Base-by-base conservation (phyloP, 2,888 invertebrate genomes). In the Ectobius pallidus region DNA sequence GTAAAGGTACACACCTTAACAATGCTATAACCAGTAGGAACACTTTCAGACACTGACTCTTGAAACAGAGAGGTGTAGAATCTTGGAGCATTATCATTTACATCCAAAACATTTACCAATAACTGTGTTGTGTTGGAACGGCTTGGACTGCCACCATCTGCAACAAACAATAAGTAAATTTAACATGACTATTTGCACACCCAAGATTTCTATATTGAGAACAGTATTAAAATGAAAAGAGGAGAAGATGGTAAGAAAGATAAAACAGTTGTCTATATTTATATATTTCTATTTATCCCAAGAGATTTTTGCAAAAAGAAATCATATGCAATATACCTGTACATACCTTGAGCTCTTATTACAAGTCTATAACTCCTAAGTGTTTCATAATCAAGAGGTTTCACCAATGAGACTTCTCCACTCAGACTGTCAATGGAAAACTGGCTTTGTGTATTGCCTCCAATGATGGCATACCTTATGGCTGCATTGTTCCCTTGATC, bases 401-500 rank as follows among this genome's bases (percentile, higher is more conserved):
- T 94, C 0, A 95, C 92, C 16, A 97, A 85, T 0, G 93, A 90
- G 1, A 96, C 92, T 80, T 97, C 94, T 0, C 99, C 99, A 73
- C 93, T 94, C 78, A 95, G 88, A 71, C 95, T 93, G 84, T 99
- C 97, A 44, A 99, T 97, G 1, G 94, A 91, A 82, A 99, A 98
- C 79, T 95, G 95, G 77, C 94, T 93, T 81, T 95, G 94, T 0
- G 93, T 93, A 84, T 98, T 97, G 27, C 98, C 97, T 9, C 97
- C 96, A 77, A 97, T 97, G 77, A 99, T 95, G 16, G 95, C 95
- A 84, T 96, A 98, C 63, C 97, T 89, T 71, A 99, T 92, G 0
- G 94, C 95, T 1, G 96, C 95, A 83, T 99, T 99, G 34, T 91
- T 88, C 0, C 97, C 98, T 69, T 93, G 90, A 83, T 99, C 99